Evolutionary conservation across 1,140 invertebrate species (phyloP).

Genomic region (Aphelenchoides fujianensis): DNA sequence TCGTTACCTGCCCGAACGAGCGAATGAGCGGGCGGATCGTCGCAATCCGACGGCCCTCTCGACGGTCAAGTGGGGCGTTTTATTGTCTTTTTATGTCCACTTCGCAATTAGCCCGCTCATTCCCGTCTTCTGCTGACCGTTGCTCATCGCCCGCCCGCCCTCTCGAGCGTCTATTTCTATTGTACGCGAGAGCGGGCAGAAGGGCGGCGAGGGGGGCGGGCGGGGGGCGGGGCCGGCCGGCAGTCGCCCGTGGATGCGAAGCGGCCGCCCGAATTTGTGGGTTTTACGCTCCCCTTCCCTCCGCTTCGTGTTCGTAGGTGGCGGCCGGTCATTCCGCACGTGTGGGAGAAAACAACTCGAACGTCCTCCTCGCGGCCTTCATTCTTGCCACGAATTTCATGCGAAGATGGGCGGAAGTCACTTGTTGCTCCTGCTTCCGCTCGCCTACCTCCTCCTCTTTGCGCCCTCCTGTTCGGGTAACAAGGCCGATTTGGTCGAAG

Average conservation of each 20-base stretch:
- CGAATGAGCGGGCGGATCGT: too few species aligned
- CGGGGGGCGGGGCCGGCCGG: too few species aligned
- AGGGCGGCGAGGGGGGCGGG: neutral
- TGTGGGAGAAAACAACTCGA: neutral
- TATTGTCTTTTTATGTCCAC: constrained; percentile 1
- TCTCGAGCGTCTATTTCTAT: constrained; percentile 5
- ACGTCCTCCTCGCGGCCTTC: neutral
- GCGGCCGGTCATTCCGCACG: neutral
- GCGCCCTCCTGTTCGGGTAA: neutral
- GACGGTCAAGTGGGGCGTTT: too few species aligned
- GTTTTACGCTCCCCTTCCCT: neutral
- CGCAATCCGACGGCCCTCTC: too few species aligned
- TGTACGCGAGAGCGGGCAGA: neutral
- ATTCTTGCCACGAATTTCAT: neutral
- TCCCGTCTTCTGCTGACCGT: too few species aligned
- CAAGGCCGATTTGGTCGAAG: neutral
- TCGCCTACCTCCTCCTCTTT: too few species aligned
- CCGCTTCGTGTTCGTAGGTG: neutral
- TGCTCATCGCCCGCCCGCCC: neutral
- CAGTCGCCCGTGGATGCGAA: neutral
- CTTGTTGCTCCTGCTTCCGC: neutral
- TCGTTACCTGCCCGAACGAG: too few species aligned
- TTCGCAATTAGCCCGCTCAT: neutral
- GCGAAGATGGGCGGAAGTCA: neutral
- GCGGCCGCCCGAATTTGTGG: neutral